Base-by-base conservation (phyloP, 1,140 invertebrate species). In the Condylostylus longicornis region DNA sequence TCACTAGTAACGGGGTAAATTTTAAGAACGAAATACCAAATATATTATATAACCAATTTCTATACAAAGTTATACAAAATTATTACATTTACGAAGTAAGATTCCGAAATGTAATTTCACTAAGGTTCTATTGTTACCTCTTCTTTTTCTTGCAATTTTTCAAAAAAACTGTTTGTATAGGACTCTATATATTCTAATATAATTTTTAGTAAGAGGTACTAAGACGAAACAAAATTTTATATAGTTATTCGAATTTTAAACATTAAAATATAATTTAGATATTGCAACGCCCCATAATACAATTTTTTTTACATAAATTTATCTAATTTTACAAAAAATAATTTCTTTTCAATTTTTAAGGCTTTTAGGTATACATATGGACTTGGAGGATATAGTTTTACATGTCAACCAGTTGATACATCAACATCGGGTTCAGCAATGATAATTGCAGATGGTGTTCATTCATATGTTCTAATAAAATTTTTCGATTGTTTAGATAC, bases 401-500 rank as follows among this genome's bases (percentile, higher is more conserved):
- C n/a, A n/a, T 25, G 23, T n/a, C 23, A 25, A 25, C 23, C 23
- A 7, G 23, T 25, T n/a, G 23, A 25, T 25, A 25, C 23, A 25
- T 25, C 23, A 25, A 7, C 7, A 8, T 8, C 7, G 7, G n/a
- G 7, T 25, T 8, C n/a, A 25, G 23, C 23, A 8, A 7, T 25
- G 7, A n/a, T n/a, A 7, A 7, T 25, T 25, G 23, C 23, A 8
- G 23, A 25, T n/a, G 23, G 7, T n/a, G 23, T 7, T 8, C n/a
- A 25, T n/a, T 7, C 23, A 25, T 25, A 25, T n/a, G 7, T 25
- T 25, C n/a, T 33, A 18, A 6, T 35, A 21, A 20, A 35, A 21
- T 19, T 13, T 10, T 13, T 70, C 0, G 79, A 82, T 50, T 62
- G 81, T 0, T 21, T 77, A 2, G 77, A 82, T 42, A 81, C 78